Conservation (phyloP, 2,797 vertebrate species). For the Streptopelia turtur region DNA sequence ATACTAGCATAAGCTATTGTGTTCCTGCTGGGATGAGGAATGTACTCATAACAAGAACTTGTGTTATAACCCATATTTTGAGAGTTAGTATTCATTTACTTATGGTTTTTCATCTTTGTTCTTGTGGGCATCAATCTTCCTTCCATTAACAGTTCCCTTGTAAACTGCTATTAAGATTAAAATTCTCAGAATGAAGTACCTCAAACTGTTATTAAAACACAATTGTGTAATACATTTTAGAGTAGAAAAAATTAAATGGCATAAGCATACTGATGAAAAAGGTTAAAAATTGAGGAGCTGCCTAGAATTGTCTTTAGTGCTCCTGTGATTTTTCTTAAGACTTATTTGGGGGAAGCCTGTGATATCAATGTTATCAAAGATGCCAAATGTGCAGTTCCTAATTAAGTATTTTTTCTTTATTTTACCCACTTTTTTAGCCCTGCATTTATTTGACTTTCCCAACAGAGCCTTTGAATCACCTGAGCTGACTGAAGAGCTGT, state of each 20-base stretch:
- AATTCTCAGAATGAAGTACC: not conserved
- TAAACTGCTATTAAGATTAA: not conserved
- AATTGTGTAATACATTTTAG: not conserved
- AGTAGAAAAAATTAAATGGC: not conserved
- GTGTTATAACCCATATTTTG: not conserved
- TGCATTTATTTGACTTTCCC: not conserved
- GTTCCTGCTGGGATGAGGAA: not conserved
- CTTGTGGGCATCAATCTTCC: not conserved
- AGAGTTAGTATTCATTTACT: not conserved
- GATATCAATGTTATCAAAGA: not conserved
- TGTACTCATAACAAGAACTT: not conserved
- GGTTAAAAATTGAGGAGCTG: not conserved
- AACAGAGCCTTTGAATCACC: not conserved
- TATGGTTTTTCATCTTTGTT: not conserved
- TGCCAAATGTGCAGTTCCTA: not conserved
- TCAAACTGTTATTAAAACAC: not conserved
- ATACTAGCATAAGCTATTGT: not conserved
- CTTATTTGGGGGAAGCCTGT: not conserved
- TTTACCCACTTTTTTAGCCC: not conserved
- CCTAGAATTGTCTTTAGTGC: not conserved
- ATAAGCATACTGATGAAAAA: not conserved
- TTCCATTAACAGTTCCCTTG: not conserved
- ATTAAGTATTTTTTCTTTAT: accelerated
- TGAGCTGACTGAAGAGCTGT: not conserved
- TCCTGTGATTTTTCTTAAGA: not conserved